Evolutionary conservation across 2,888 invertebrate species (phyloP).

Genomic region (Drosophila subsilvestris): DNA sequence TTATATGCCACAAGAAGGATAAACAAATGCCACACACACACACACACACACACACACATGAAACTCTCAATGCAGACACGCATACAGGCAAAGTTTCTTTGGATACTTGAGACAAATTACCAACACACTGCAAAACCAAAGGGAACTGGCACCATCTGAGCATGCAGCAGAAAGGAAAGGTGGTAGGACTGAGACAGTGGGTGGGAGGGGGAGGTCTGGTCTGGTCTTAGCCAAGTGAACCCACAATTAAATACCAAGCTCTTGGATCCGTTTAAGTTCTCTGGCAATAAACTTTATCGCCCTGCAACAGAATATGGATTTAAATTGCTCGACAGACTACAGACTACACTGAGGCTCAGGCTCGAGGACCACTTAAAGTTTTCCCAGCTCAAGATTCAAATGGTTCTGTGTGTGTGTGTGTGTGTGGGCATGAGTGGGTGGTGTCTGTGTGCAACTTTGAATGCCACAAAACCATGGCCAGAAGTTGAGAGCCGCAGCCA

Average conservation of each 20-base stretch:
- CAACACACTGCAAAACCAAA: constrained; percentile 47
- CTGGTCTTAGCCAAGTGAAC: constrained; percentile 32
- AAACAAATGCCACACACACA: constrained; percentile 60
- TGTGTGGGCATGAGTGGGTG: background rate
- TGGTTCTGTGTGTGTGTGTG: constrained; percentile 5
- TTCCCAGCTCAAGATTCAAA: background rate
- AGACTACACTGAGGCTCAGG: background rate
- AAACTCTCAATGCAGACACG: constrained; percentile 2
- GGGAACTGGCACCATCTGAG: constrained; percentile 62
- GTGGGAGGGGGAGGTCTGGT: background rate
- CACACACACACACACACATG: constrained; percentile 12
- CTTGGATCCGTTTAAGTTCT: constrained; percentile 70
- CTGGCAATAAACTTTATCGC: constrained; percentile 67
- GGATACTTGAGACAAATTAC: constrained; percentile 79
- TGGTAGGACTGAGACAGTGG: background rate
- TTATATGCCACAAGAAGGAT: constrained; percentile 67
- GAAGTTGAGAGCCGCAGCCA: constrained; percentile 63
- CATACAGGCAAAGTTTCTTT: constrained; percentile 39
- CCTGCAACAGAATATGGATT: constrained; percentile 63
- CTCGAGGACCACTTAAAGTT: constrained; percentile 38
- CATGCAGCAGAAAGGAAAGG: background rate
- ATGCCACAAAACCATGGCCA: constrained; percentile 66
- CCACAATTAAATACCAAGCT: constrained; percentile 71
- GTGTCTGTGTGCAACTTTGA: constrained; percentile 52
- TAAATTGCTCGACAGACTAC: constrained; percentile 67